Conservation (phyloP, 2,888 invertebrate species). For the Carcina quercana region DNA sequence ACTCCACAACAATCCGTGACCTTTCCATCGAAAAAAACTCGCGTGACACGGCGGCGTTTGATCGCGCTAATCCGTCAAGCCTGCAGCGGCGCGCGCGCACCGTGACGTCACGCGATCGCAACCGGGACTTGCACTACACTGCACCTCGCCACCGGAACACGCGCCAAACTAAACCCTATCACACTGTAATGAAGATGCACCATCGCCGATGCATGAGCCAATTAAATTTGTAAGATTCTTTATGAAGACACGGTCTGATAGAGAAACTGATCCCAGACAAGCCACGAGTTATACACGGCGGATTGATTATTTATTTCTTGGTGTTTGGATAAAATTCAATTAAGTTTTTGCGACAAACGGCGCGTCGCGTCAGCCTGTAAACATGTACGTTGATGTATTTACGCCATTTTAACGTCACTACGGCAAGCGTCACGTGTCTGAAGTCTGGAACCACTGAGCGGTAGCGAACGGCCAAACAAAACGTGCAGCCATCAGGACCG, state of each 20-base stretch:
- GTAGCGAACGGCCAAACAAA: no score
- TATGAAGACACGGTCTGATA: conserved; percentile 37
- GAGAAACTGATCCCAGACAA: conserved; percentile 30
- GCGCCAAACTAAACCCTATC: conserved; percentile 2
- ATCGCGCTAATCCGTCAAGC: conserved; percentile 43
- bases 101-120: conserved; percentile 45
- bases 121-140: no score
- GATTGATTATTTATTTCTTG: conserved; percentile 21
- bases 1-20: no score
- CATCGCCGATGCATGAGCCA: background rate
- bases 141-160: background rate
- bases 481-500: no score
- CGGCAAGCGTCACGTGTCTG: no score
- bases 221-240: conserved; percentile 17
- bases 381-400: no score
- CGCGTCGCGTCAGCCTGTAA: no score
- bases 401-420: no score
- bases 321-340: conserved; percentile 13
- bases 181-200: no score
- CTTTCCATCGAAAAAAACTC: conserved; percentile 29
- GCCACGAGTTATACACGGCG: conserved; percentile 17
- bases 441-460: no score
- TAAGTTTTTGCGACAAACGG: no score
- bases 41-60: conserved; percentile 37
- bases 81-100: conserved; percentile 29